These are phyloP conservation scores for Notospermus geniculatus DNA, from an alignment of 1,140 invertebrate genomes.

Conservation along the genomic window DNA sequence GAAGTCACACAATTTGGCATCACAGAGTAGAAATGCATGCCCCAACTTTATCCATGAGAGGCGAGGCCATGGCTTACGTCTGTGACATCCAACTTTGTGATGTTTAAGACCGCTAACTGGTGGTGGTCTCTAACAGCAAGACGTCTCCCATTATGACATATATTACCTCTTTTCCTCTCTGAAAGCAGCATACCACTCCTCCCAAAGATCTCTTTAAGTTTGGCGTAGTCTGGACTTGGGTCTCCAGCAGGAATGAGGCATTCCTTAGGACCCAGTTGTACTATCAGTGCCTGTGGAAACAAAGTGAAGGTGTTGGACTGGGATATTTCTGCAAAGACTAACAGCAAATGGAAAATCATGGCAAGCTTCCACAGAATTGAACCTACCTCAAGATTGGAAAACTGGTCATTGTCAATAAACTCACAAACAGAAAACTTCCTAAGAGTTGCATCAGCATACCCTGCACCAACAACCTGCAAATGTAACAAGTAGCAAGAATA, in stretches of 20 bases:
- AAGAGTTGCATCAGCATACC: slow-evolving; percentile 72
- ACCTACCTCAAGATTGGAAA: slow-evolving; percentile 74
- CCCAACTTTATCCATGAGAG: no score
- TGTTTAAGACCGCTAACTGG: no score
- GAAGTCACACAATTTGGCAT: background rate
- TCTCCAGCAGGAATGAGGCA: slow-evolving; percentile 55
- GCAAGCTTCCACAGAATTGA: background rate
- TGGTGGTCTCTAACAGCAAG: no score
- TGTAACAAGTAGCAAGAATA: no score
- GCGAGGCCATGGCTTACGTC: no score
- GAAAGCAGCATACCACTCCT: slow-evolving; percentile 76
- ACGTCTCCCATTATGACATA: no score
- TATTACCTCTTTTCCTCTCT: slow-evolving; percentile 66
- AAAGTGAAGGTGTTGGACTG: no score
- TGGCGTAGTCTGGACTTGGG: slow-evolving; percentile 27
- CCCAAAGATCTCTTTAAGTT: slow-evolving; percentile 61
- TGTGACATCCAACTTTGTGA: background rate
- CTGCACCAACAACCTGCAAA: slow-evolving; percentile 68
- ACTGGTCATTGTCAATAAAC: slow-evolving; percentile 80
- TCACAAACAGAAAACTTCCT: slow-evolving; percentile 76
- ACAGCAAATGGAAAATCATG: no score
- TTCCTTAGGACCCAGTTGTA: slow-evolving; percentile 88
- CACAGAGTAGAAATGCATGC: background rate
- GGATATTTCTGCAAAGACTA: no score
- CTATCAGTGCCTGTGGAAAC: slow-evolving; percentile 65